Percentiles rank a stretch among this genome's conserved stretches.
phyloP scores from a whole-genome alignment of 2,113 vertebrate genomes.

The Ctenomys sociabilis region DNA sequence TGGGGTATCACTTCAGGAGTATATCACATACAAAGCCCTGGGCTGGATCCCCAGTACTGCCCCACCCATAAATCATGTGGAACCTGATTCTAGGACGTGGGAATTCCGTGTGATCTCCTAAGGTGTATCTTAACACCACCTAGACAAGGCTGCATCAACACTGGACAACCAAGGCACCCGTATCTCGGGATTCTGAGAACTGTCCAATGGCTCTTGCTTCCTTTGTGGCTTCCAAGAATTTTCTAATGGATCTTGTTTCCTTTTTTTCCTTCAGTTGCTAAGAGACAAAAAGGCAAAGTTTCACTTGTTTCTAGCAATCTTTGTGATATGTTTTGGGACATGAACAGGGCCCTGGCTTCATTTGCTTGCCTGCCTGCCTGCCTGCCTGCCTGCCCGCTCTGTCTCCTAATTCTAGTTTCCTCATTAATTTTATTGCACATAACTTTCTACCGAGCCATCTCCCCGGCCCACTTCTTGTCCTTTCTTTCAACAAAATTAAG shows the following conservation, averaged over 20 bases:
- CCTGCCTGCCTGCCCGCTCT: background rate
- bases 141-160: background rate
- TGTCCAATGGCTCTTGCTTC: background rate
- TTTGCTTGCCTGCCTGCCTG: background rate
- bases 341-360: background rate
- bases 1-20: too few species aligned
- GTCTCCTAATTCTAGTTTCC: background rate
- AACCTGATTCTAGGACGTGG: too few species aligned
- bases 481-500: constrained; percentile 14
- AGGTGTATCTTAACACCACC: background rate
- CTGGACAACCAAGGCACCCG: background rate
- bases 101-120: background rate
- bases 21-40: background rate
- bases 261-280: background rate
- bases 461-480: too few species aligned
- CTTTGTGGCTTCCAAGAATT: background rate
- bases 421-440: background rate
- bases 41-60: too few species aligned
- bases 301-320: background rate
- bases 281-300: background rate
- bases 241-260: background rate
- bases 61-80: background rate
- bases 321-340: background rate
- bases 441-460: too few species aligned
- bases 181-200: background rate